Conservation (phyloP, 2,888 invertebrate genomes). For the Lasius fuliginosus region DNA sequence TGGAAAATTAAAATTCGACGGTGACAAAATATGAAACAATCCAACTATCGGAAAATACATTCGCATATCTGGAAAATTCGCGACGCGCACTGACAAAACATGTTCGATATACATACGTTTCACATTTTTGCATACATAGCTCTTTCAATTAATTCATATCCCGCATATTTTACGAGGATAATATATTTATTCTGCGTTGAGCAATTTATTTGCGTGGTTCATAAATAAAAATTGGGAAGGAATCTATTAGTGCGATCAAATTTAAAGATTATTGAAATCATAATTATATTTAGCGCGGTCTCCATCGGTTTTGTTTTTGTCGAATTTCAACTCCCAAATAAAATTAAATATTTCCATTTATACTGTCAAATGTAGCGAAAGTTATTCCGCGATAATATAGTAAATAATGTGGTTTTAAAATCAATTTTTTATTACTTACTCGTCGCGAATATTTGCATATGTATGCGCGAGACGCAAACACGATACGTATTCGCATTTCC, state of each 20-base stretch:
- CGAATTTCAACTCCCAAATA: constrained; percentile 14
- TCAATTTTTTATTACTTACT: constrained; percentile 33
- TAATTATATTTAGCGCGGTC: constrained; percentile 21
- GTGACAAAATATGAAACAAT: constrained; percentile 38
- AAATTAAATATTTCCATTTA: constrained; percentile 36
- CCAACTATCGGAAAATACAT: constrained; percentile 32
- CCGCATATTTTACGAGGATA: constrained; percentile 36
- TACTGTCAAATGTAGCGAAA: constrained; percentile 24
- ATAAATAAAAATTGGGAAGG: constrained; percentile 13
- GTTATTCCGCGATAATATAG: constrained; percentile 27
- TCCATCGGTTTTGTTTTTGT: neutral
- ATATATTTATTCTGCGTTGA: constrained; percentile 36
- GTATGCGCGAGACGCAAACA: constrained; percentile 1
- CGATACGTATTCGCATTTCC: constrained; percentile 36
- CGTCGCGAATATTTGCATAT: neutral
- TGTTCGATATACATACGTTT: constrained; percentile 18
- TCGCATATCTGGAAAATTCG: constrained; percentile 29
- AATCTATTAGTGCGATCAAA: constrained; percentile 16
- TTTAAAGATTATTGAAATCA: constrained; percentile 8
- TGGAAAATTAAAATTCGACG: constrained; percentile 46
- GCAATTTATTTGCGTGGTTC: constrained; percentile 36
- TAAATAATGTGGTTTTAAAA: constrained; percentile 46
- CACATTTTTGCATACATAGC: constrained; percentile 29
- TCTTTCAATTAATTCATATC: constrained; percentile 34
- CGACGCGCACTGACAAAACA: constrained; percentile 19